Evolutionary conservation across 2,888 invertebrate species (phyloP).

Genomic region (Xanthostigma xanthostigma): DNA sequence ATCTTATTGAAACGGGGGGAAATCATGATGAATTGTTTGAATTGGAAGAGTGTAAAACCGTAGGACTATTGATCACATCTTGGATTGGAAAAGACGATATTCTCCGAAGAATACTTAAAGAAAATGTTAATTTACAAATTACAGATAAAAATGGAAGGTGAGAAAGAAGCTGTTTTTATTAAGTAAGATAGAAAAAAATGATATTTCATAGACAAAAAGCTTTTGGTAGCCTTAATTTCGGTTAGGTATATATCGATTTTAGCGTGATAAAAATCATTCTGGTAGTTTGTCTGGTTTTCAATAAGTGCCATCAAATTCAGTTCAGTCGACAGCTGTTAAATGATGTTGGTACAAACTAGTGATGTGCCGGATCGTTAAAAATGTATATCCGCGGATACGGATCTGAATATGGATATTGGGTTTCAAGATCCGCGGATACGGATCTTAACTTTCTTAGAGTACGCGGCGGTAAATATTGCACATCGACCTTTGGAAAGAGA

Average conservation of each 20-base stretch:
- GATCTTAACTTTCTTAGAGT: too few relatives aligned
- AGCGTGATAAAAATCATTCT: neutral
- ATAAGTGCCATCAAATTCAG: neutral
- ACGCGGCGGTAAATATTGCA: too few relatives aligned
- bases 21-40: conserved; percentile 31
- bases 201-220: neutral
- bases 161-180: conserved; percentile 13
- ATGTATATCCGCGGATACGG: too few relatives aligned
- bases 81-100: conserved; percentile 44
- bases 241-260: neutral
- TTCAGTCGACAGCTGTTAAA: too few relatives aligned
- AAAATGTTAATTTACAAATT: conserved; percentile 45
- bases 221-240: neutral
- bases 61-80: conserved; percentile 42
- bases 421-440: too few relatives aligned
- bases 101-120: conserved; percentile 34
- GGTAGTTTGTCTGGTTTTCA: neutral
- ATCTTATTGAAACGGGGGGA: conserved; percentile 27
- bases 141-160: conserved; percentile 55
- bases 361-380: too few relatives aligned
- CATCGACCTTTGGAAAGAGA: too few relatives aligned
- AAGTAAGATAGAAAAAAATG: neutral
- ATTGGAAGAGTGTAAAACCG: conserved; percentile 28
- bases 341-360: too few relatives aligned
- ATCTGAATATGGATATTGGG: too few relatives aligned